Percentiles rank a stretch among this genome's conserved stretches.
Conservation (phyloP, 2,113 vertebrate genomes). For the Hoplias malabaricus region DNA sequence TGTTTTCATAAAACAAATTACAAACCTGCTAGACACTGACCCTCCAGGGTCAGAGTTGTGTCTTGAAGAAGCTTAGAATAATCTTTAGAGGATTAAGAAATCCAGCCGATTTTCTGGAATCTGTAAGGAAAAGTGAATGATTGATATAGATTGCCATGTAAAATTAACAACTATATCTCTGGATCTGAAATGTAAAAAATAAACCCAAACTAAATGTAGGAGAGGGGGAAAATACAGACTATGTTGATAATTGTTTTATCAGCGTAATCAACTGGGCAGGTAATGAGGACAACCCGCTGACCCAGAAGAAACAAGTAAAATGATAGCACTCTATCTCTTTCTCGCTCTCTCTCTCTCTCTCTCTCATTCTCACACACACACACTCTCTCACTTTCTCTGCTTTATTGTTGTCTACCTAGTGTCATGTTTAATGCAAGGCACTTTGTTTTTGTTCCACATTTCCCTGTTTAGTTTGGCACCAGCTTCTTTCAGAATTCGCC, state of each 20-base stretch:
- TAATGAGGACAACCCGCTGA: conserved; percentile 11
- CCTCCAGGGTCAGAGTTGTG: no score
- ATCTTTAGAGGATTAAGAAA: neutral
- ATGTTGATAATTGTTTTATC: conserved; percentile 34
- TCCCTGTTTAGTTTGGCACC: conserved; percentile 53
- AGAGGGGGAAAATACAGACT: neutral
- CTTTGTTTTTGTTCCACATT: conserved; percentile 28
- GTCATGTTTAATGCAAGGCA: conserved; percentile 26
- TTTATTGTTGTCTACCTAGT: conserved; percentile 41
- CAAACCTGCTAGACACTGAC: no score
- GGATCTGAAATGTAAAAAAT: neutral
- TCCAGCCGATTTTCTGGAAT: neutral
- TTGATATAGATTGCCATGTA: no score
- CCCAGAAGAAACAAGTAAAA: conserved; percentile 31
- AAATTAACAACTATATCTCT: neutral
- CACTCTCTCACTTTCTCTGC: conserved; percentile 12
- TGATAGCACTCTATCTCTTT: conserved; percentile 35
- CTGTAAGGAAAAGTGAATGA: neutral
- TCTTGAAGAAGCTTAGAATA: no score
- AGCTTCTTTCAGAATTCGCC: conserved; percentile 42
- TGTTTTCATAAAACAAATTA: no score
- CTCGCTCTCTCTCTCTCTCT: conserved; percentile 21
- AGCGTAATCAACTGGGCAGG: conserved; percentile 20
- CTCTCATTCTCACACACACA: neutral
- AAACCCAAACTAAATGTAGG: neutral